A percentile compares a stretch with the other conserved stretches of the same genome.
phyloP scores from a whole-genome alignment of 2,113 vertebrate species.

The Lethenteron camtschaticum region DNA sequence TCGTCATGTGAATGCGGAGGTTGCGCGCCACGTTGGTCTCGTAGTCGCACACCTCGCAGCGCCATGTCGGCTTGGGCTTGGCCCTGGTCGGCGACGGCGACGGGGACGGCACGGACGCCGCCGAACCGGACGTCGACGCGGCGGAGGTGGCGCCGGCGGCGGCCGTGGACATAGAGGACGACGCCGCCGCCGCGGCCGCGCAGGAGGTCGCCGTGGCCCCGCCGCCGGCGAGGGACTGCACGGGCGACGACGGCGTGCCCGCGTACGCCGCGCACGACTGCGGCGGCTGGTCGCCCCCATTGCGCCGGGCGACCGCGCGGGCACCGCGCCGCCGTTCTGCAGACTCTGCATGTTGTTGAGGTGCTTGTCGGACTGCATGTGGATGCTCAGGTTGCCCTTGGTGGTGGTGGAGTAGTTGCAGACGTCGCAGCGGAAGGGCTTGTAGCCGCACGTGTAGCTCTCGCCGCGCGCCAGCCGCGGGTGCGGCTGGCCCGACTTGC shows the following conservation, averaged over 20 bases:
- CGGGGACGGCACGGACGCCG: too few relatives aligned
- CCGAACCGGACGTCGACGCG: conserved; percentile 13
- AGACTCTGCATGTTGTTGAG: conserved; percentile 99
- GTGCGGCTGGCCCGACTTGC: conserved; percentile 81
- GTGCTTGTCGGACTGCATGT: conserved; percentile 99
- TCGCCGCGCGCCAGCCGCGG: conserved; percentile 85
- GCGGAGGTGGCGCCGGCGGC: conserved; percentile 57
- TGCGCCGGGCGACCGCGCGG: not conserved
- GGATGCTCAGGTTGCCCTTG: conserved; percentile 99
- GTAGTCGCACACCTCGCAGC: conserved; percentile 94
- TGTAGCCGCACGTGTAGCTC: conserved; percentile 98
- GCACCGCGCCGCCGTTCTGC: conserved; percentile 51
- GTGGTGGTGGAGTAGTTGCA: conserved; percentile 99
- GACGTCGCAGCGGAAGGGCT: conserved; percentile 96
- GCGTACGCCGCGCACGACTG: conserved; percentile 16
- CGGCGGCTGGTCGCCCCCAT: too few relatives aligned
- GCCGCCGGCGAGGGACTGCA: conserved; percentile 40
- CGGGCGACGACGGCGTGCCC: conserved; percentile 65
- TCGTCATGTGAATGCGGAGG: conserved; percentile 98
- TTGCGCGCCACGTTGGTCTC: conserved; percentile 95
- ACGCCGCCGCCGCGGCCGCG: conserved; percentile 21
- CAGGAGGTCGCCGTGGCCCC: conserved; percentile 32
- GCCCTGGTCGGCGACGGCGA: conserved; percentile 78
- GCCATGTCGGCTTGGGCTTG: conserved; percentile 94
- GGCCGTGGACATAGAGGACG: conserved; percentile 13